Conservation (phyloP, 2,888 invertebrate species). For the Epinotia brunnichana region DNA sequence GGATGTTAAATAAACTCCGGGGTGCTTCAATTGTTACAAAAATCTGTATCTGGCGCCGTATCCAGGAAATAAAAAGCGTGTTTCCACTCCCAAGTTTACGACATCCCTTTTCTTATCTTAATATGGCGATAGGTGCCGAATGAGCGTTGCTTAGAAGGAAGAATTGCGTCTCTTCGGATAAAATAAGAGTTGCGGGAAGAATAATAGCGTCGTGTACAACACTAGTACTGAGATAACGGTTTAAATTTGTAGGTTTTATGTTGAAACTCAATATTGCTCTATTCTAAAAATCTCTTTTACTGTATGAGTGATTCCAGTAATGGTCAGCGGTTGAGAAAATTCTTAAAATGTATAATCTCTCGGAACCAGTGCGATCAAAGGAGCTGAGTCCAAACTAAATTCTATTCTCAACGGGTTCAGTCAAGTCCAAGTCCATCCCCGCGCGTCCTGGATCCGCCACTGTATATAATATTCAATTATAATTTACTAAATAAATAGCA, state of each 20-base stretch:
- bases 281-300: too few relatives aligned
- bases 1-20: background rate
- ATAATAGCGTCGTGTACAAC: conserved; percentile 32
- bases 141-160: conserved; percentile 65
- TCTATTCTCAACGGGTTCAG: too few relatives aligned
- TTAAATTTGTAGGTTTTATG: background rate
- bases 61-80: conserved; percentile 68
- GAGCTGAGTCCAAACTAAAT: too few relatives aligned
- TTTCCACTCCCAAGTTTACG: conserved; percentile 73
- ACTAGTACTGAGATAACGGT: conserved; percentile 11
- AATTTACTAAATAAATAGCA: background rate
- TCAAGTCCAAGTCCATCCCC: too few relatives aligned
- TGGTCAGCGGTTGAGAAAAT: too few relatives aligned
- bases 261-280: background rate
- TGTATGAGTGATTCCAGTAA: too few relatives aligned
- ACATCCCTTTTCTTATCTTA: conserved; percentile 74
- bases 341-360: too few relatives aligned
- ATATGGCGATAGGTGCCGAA: conserved; percentile 72
- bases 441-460: too few relatives aligned
- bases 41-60: conserved; percentile 57
- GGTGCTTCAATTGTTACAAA: conserved; percentile 42
- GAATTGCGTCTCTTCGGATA: conserved; percentile 52
- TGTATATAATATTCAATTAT: too few relatives aligned
- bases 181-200: conserved; percentile 52
- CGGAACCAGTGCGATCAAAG: too few relatives aligned